Evolutionary conservation across 1,140 invertebrate species (phyloP).

Genomic region (Asobara japonica): DNA sequence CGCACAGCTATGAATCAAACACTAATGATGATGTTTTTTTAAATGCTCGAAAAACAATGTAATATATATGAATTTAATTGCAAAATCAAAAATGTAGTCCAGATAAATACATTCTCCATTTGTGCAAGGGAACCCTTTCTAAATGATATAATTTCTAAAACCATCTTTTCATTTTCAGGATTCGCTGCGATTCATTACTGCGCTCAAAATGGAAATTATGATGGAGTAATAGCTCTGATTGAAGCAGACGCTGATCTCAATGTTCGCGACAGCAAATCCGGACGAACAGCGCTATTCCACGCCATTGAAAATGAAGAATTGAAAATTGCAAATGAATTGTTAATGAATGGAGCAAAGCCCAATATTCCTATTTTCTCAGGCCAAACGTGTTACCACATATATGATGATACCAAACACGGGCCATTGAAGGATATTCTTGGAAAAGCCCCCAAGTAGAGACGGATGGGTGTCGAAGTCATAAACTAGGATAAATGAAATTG

Average conservation of each 20-base stretch:
- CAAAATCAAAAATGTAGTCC: too few species aligned
- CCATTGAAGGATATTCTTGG: constrained; percentile 36
- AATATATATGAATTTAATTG: too few species aligned
- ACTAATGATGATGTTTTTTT: too few species aligned
- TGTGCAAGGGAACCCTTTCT: not conserved
- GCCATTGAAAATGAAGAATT: constrained; percentile 47
- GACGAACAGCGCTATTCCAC: constrained; percentile 56
- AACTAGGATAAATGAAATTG: too few species aligned
- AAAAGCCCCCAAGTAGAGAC: constrained; percentile 21
- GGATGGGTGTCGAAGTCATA: not conserved
- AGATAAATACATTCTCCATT: too few species aligned
- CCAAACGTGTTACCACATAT: constrained; percentile 42
- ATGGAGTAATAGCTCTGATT: constrained; percentile 43
- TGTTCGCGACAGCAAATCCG: constrained; percentile 50
- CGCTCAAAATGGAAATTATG: constrained; percentile 34
- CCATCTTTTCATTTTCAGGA: constrained; percentile 35
- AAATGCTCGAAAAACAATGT: too few species aligned
- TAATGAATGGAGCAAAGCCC: constrained; percentile 44
- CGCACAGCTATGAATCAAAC: too few species aligned
- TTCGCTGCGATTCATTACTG: constrained; percentile 52
- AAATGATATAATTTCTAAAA: not conserved
- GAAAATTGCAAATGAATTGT: constrained; percentile 36
- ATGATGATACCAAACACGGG: constrained; percentile 38
- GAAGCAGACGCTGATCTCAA: constrained; percentile 43
- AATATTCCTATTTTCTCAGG: constrained; percentile 48